phyloP scores from a whole-genome alignment of 1,140 invertebrate genomes.

The Aplysia californica region DNA sequence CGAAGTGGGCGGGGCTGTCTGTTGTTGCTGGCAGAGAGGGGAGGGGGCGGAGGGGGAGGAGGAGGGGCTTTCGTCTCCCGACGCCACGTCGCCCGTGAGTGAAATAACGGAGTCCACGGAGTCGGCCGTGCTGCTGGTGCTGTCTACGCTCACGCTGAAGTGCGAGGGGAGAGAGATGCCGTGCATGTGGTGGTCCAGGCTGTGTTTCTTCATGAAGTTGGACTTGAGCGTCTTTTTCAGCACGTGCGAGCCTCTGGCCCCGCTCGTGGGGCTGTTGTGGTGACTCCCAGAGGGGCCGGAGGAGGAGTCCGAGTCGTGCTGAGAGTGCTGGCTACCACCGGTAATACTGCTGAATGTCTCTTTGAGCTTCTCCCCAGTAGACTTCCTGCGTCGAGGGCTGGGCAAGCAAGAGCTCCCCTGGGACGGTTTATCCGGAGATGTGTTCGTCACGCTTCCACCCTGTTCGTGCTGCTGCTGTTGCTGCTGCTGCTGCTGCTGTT shows the following conservation, averaged over 20 bases:
- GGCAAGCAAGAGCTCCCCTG: slow-evolving; percentile 16
- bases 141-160: not conserved
- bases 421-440: not conserved
- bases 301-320: not conserved
- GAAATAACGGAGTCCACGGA: too few relatives aligned
- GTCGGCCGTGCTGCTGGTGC: too few relatives aligned
- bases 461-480: not conserved
- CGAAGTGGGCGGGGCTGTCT: too few relatives aligned
- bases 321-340: too few relatives aligned
- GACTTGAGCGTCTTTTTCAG: not conserved
- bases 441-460: too few relatives aligned
- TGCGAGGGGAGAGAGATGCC: not conserved
- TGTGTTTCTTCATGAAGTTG: slow-evolving; percentile 29
- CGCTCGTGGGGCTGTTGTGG: not conserved
- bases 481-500: not conserved
- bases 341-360: not conserved
- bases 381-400: slow-evolving; percentile 13
- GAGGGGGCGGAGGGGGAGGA: too few relatives aligned
- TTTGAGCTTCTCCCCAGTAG: slow-evolving; percentile 16
- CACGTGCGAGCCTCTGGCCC: not conserved
- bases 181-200: slow-evolving; percentile 25
- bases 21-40: too few relatives aligned
- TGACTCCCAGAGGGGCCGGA: not conserved
- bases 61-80: too few relatives aligned
- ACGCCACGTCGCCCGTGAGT: too few relatives aligned